phyloP scores from a whole-genome alignment of 2,113 vertebrate species.

The Pygoscelis antarcticus region DNA sequence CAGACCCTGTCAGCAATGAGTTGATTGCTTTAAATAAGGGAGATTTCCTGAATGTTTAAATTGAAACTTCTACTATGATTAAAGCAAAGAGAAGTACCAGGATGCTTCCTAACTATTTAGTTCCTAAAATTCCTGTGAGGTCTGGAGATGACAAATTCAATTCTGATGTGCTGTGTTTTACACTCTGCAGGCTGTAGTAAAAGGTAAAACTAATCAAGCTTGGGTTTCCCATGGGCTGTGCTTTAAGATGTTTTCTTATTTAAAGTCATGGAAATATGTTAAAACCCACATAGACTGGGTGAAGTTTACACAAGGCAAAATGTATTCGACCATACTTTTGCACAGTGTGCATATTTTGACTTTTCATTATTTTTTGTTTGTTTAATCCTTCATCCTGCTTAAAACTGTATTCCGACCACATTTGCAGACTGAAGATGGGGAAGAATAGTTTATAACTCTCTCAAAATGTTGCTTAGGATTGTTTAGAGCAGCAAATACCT shows the following conservation, averaged over 20 bases:
- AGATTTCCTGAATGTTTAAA: constrained; percentile 88
- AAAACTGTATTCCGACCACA: constrained; percentile 57
- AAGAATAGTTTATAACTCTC: constrained; percentile 22
- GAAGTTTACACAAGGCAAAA: constrained; percentile 78
- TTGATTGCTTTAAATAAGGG: constrained; percentile 87
- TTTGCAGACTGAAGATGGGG: constrained; percentile 26
- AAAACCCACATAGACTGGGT: constrained; percentile 71
- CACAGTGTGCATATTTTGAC: constrained; percentile 72
- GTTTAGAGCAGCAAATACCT: neutral
- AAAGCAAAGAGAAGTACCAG: constrained; percentile 82
- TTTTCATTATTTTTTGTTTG: constrained; percentile 76
- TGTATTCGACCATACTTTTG: constrained; percentile 63
- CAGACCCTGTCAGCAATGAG: constrained; percentile 78
- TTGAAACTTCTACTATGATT: constrained; percentile 86
- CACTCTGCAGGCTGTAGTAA: constrained; percentile 82
- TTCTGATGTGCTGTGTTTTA: constrained; percentile 85
- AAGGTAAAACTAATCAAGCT: constrained; percentile 85
- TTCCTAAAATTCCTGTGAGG: constrained; percentile 87
- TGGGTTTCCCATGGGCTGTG: constrained; percentile 78
- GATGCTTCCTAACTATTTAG: constrained; percentile 84
- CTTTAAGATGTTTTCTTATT: constrained; percentile 80
- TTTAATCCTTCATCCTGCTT: constrained; percentile 68
- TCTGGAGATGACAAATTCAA: constrained; percentile 88
- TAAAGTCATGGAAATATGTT: constrained; percentile 80
- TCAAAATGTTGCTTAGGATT: neutral